phyloP scores from a whole-genome alignment of 2,888 invertebrate genomes.

The Flabesymbios commensalis region DNA sequence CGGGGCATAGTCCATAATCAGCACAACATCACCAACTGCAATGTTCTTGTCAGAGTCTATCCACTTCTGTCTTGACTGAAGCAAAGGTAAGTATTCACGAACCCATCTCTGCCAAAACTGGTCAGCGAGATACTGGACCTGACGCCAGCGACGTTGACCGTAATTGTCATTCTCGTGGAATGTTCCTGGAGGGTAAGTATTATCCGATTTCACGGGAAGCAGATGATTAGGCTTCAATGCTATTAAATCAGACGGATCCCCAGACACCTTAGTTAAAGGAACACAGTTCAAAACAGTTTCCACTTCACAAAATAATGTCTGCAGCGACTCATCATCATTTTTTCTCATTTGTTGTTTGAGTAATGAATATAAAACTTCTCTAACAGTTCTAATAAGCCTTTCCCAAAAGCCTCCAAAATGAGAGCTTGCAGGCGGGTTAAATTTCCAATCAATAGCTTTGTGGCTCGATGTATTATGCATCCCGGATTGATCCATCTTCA shows the following conservation, averaged over 20 bases:
- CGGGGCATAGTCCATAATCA: background rate
- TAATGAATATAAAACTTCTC: slow-evolving; percentile 20
- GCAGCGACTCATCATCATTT: slow-evolving; percentile 27
- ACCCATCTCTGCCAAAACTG: background rate
- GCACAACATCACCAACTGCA: background rate
- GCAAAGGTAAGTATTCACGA: background rate
- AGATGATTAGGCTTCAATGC: slow-evolving; percentile 29
- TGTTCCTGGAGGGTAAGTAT: slow-evolving; percentile 17
- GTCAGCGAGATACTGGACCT: slow-evolving; percentile 5
- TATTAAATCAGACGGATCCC: slow-evolving; percentile 17
- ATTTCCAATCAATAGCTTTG: slow-evolving; percentile 24
- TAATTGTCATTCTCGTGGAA: slow-evolving; percentile 25
- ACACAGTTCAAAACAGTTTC: slow-evolving; percentile 26
- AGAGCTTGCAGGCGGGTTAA: slow-evolving; percentile 29
- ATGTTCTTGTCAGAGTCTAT: background rate
- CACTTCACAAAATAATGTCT: slow-evolving; percentile 27
- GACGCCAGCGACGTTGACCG: slow-evolving; percentile 25
- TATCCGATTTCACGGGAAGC: slow-evolving; percentile 7
- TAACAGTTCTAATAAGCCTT: slow-evolving; percentile 23
- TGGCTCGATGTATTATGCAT: slow-evolving; percentile 19
- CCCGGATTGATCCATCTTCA: slow-evolving; percentile 17
- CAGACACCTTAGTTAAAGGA: slow-evolving; percentile 21
- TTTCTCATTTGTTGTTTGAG: slow-evolving; percentile 10
- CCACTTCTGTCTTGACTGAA: background rate
- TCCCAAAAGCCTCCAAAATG: slow-evolving; percentile 34